Percentiles rank a stretch among this genome's conserved stretches.
Conservation (phyloP, 2,113 vertebrate genomes). For the Colossoma macropomum region DNA sequence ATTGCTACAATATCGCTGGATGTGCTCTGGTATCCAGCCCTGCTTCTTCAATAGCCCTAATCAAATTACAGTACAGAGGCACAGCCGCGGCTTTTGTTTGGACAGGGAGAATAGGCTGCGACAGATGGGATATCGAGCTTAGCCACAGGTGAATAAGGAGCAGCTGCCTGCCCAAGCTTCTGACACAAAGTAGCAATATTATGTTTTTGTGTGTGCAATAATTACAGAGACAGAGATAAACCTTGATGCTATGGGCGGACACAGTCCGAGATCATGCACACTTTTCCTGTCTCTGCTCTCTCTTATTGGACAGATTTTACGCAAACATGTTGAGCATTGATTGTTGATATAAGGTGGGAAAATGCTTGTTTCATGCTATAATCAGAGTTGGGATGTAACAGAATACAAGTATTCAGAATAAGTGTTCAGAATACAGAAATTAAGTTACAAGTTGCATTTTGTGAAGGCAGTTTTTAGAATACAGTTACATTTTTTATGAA, state of each 20-base stretch:
- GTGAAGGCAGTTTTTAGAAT: no score
- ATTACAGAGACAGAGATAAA: slow-evolving; percentile 60
- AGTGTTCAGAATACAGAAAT: no score
- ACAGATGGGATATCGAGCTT: slow-evolving; percentile 71
- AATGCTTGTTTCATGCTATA: no score
- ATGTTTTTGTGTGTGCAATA: slow-evolving; percentile 58
- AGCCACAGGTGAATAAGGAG: slow-evolving; percentile 63
- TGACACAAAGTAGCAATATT: slow-evolving; percentile 53
- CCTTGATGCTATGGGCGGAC: neutral
- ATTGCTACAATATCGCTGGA: slow-evolving; percentile 21
- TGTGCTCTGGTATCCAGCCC: slow-evolving; percentile 28
- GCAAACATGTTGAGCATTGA: no score
- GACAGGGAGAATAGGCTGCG: slow-evolving; percentile 36
- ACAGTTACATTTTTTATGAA: no score
- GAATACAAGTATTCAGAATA: no score
- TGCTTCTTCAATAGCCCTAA: slow-evolving; percentile 54
- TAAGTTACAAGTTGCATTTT: no score
- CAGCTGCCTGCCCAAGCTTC: slow-evolving; percentile 61
- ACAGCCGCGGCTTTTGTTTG: slow-evolving; percentile 54
- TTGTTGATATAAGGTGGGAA: no score
- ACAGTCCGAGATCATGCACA: neutral
- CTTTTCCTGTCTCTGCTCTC: neutral
- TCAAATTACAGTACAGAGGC: slow-evolving; percentile 58
- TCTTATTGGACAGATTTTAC: no score
- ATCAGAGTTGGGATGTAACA: no score